A percentile compares a stretch with the other conserved stretches of the same genome.
These are phyloP conservation scores for Drosophila sulfurigaster DNA, from an alignment of 1,140 invertebrate species.

Conservation along the genomic window DNA sequence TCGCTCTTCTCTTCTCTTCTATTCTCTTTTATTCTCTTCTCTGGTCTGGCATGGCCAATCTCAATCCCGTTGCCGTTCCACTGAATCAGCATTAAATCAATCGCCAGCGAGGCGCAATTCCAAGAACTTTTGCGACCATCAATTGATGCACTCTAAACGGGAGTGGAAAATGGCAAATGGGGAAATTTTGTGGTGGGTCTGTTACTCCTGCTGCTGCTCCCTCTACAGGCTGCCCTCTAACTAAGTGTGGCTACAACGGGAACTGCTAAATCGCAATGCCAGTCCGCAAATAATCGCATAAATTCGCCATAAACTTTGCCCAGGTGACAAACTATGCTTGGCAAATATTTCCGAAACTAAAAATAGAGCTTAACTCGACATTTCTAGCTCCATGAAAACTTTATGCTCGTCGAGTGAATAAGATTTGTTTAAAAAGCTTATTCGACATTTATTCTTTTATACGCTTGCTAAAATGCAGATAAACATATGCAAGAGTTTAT, in stretches of 20 bases:
- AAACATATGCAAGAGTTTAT: no score
- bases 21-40: not conserved
- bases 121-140: constrained; percentile 45
- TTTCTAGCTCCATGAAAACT: no score
- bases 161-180: constrained; percentile 42
- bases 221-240: not conserved
- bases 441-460: no score
- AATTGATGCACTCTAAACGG: constrained; percentile 54
- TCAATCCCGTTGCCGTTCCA: constrained; percentile 50
- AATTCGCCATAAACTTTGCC: constrained; percentile 5
- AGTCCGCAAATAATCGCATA: not conserved
- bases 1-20: not conserved
- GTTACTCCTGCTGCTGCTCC: no score
- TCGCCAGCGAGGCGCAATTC: constrained; percentile 40
- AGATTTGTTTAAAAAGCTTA: no score
- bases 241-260: not conserved
- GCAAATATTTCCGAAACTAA: not conserved
- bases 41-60: constrained; percentile 27
- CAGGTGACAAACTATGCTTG: constrained; percentile 7
- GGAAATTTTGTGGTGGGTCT: constrained; percentile 18
- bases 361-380: constrained; percentile 1
- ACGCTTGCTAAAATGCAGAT: no score
- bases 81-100: constrained; percentile 65
- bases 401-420: no score
- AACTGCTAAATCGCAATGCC: not conserved